Percentiles rank a stretch among this genome's conserved stretches.
phyloP scores from a whole-genome alignment of 2,888 invertebrate genomes.

The Ecliptopera silaceata region DNA sequence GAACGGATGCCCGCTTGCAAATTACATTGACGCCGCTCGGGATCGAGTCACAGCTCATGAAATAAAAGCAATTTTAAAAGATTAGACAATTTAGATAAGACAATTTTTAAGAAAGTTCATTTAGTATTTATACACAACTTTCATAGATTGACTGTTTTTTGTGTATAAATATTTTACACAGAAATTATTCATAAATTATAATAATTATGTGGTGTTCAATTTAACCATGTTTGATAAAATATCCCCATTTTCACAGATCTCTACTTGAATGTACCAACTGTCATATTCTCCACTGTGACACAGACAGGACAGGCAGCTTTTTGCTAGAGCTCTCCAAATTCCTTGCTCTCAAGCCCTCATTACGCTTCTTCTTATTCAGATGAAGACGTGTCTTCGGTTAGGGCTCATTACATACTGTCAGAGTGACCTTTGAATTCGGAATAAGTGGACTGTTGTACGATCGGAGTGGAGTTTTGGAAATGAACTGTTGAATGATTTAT shows the following conservation, averaged over 20 bases:
- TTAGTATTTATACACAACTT: no score
- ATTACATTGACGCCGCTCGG: constrained; percentile 18
- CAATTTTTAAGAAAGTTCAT: no score
- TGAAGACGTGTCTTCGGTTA: constrained; percentile 17
- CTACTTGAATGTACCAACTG: neutral
- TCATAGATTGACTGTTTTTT: no score
- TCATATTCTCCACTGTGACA: neutral
- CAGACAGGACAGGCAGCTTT: constrained; percentile 3
- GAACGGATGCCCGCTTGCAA: constrained; percentile 21
- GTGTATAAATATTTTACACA: no score
- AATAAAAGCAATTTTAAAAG: neutral
- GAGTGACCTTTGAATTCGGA: neutral
- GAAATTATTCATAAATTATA: no score
- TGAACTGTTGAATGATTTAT: neutral
- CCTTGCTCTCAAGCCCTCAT: neutral
- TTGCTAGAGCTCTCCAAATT: constrained; percentile 4
- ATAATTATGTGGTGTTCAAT: no score
- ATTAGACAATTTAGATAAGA: no score
- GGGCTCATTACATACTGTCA: constrained; percentile 2
- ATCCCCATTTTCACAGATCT: no score
- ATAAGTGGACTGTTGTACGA: neutral
- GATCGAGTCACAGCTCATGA: constrained; percentile 8
- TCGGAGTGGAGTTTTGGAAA: neutral
- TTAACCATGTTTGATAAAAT: no score
- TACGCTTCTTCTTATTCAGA: constrained; percentile 18